phyloP scores from a whole-genome alignment of 2,888 invertebrate species.

The Neoaliturus tenellus region DNA sequence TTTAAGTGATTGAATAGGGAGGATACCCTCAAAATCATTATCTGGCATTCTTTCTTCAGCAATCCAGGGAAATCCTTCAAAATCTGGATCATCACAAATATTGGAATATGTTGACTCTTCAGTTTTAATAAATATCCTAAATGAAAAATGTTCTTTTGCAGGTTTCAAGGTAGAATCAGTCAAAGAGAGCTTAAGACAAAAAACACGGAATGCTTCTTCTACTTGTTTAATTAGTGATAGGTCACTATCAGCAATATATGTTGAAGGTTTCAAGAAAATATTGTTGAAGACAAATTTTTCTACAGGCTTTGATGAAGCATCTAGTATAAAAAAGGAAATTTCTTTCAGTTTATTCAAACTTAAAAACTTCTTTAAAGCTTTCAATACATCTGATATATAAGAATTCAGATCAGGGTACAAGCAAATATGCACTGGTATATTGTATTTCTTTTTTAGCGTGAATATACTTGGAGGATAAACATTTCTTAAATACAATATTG shows the following conservation, averaged over 20 bases:
- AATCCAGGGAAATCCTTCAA: slow-evolving; percentile 69
- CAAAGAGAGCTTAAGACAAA: slow-evolving; percentile 77
- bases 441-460: slow-evolving; percentile 79
- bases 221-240: neutral
- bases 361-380: slow-evolving; percentile 74
- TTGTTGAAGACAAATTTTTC: slow-evolving; percentile 73
- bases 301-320: slow-evolving; percentile 71
- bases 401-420: slow-evolving; percentile 80
- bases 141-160: slow-evolving; percentile 76
- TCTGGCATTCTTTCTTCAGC: neutral
- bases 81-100: slow-evolving; percentile 75
- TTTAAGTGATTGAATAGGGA: neutral
- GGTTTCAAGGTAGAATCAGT: slow-evolving; percentile 73
- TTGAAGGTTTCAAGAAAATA: neutral
- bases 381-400: slow-evolving; percentile 77
- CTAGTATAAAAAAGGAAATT: slow-evolving; percentile 75
- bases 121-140: slow-evolving; percentile 78
- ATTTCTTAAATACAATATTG: slow-evolving; percentile 77
- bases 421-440: slow-evolving; percentile 76
- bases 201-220: slow-evolving; percentile 78
- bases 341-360: slow-evolving; percentile 74
- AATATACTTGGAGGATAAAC: slow-evolving; percentile 81
- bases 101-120: slow-evolving; percentile 77
- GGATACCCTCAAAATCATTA: neutral
- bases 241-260: neutral